Base-by-base conservation (phyloP, 2,113 vertebrate species). In the Lophotis ruficrista region DNA sequence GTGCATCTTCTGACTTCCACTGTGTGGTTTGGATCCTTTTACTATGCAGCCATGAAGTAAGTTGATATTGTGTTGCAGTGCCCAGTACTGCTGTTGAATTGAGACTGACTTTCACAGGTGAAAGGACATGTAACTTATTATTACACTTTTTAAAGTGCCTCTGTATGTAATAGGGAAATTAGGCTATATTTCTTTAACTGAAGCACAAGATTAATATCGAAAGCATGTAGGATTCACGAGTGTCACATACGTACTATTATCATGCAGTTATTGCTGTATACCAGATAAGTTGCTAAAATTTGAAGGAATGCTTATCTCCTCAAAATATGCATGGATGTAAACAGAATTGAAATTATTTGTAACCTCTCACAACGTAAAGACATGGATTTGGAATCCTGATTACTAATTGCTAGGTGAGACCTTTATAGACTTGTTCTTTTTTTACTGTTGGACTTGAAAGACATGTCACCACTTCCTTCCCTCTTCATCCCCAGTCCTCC, bases 21-120 rank as follows among this genome's bases (percentile, higher is more conserved):
- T 21, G 48, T 99, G 58, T 99, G 99, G 99, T 99, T 99, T 95
- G 99, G 99, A 93, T 97, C 98, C 33, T 99, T 99, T 98, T 99
- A 99, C 94, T 99, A 99, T 78, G 99, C 99, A 97, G 98, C 99
- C 92, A 99, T 99, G 97, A 99, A 99, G 99, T 99, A 98, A 99
- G 99, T 98, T 92, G 69, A 4, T 93, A 47, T 15, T 95, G 73
- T 86, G 43, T 95, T 96, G 71, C 87, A 58, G 21, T 78, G 41
- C 24, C 20, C 24, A 9, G 2, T 91, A 14, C 41, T 14, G 2
- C 16, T 54, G 9, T 87, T 94, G 51, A 61, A 54, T 68, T 64
- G 35, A 94, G 51, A 45, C 25, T 69, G 53, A 53, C 48, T 81
- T 91, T 66, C 57, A 31, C 9, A 53, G 14, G 31, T 68, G 51